Evolutionary conservation across 1,140 invertebrate genomes (phyloP), one percentile per base, ranked within the genome.

Genomic region (Paralvinella palmiformis): DNA sequence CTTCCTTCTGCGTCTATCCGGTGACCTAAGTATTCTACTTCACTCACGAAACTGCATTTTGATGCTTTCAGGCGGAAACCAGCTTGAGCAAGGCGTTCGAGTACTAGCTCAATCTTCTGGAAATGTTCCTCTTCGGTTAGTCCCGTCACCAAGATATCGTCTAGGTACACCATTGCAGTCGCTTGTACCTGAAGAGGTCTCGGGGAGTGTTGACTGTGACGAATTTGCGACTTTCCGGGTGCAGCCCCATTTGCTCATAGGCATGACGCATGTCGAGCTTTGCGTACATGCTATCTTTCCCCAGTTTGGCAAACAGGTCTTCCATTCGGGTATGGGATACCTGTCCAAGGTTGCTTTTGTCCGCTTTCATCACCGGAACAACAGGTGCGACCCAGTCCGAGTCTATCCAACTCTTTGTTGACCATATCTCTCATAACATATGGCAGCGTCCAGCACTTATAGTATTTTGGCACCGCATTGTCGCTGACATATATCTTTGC

Each of bases 321-420:
- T 77, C 77, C 3, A 68, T 64, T 55, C 68, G 37, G 59, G 71
- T 27, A 76, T 57, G 6, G 75, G 74, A 62, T 78, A 75, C n/a
- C 58, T 65, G 36, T 67, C 55, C 22, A 66, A 24, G n/a, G 62
- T 59, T 22, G 37, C 48, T 60, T 22, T 45, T 45, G 41, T 60
- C 58, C 44, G 58, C 35, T 27, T 60, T 60, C 36, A 60, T 45
- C 17, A 60, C 58, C 6, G 36, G 58, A 2, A 60, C 58, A 13
- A 60, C 41, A 5, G 58, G 58, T 6, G 35, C 20, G 5, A 36
- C 58, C 58, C 58, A 60, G 24, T 60, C 41, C 24, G 35, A 41
- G 4, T 22, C 2, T 53, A n/a, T 57, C 55, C 2, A 57, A 33
- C n/a, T 57, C 55, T 33, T 57, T 36, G 29, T 57, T 17, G 24